phyloP scores from a whole-genome alignment of 2,797 vertebrate genomes.

The Netta rufina region DNA sequence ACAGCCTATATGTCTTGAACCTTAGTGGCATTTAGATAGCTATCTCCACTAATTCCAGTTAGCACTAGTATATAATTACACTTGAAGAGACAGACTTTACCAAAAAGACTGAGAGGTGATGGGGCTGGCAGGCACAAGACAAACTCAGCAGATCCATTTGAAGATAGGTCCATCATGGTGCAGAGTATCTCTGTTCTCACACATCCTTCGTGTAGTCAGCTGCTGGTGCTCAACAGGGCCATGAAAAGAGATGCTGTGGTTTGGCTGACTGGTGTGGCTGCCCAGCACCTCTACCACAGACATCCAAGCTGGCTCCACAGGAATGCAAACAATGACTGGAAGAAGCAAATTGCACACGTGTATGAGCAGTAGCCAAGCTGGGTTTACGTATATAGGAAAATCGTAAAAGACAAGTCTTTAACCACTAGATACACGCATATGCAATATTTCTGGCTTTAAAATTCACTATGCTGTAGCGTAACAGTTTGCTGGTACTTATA shows the following conservation, averaged over 20 bases:
- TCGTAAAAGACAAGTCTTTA: neutral
- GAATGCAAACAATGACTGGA: neutral
- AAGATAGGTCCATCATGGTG: neutral
- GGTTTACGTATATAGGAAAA: neutral
- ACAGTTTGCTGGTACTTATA: neutral
- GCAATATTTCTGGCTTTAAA: neutral
- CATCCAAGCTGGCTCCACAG: neutral
- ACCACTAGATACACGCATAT: neutral
- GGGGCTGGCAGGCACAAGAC: neutral
- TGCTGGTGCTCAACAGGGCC: neutral
- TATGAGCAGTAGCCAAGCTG: neutral
- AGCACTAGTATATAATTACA: neutral
- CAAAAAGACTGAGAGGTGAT: neutral
- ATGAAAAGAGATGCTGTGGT: neutral
- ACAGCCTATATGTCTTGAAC: neutral
- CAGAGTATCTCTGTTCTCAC: neutral
- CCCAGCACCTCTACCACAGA: neutral
- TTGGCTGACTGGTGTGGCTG: too few relatives aligned
- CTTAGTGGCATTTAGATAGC: neutral
- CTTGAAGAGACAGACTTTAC: neutral
- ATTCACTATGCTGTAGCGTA: neutral
- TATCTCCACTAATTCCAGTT: neutral
- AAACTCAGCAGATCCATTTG: neutral
- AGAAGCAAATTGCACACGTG: neutral
- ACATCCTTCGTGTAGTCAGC: neutral